Evolutionary conservation across 2,113 vertebrate species (phyloP).

Genomic region (Mellivora capensis): DNA sequence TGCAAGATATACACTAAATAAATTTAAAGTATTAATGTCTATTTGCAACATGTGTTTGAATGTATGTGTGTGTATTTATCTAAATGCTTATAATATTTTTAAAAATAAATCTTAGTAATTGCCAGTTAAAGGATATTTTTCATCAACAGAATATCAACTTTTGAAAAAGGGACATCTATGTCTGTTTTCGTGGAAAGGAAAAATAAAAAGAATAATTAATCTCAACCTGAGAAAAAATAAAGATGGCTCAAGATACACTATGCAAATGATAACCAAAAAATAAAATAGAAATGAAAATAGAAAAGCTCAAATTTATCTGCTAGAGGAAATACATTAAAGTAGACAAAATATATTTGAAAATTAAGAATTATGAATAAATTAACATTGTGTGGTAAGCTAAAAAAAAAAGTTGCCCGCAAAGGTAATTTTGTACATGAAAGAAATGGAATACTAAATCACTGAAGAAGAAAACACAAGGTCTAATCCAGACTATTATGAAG

Average conservation of each 20-base stretch:
- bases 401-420: not conserved
- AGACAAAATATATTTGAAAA: not conserved
- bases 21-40: not conserved
- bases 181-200: not conserved
- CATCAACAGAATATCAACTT: not conserved
- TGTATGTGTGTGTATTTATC: not conserved
- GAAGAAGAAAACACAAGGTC: not conserved
- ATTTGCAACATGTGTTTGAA: not conserved
- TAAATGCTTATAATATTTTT: not conserved
- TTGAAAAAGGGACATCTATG: not conserved
- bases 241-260: not conserved
- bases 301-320: not conserved
- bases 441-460: not conserved
- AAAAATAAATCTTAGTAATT: not conserved
- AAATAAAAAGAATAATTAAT: not conserved
- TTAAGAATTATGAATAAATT: not conserved
- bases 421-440: not conserved
- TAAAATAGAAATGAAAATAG: not conserved
- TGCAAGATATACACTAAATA: not conserved
- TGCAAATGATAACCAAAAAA: not conserved
- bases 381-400: not conserved
- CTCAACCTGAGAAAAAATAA: not conserved
- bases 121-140: not conserved
- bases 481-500: not conserved
- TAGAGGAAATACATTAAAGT: not conserved